Evolutionary conservation across 2,113 vertebrate species (phyloP), one percentile per base, ranked within the genome.

Genomic region (Harpagus bidentatus): DNA sequence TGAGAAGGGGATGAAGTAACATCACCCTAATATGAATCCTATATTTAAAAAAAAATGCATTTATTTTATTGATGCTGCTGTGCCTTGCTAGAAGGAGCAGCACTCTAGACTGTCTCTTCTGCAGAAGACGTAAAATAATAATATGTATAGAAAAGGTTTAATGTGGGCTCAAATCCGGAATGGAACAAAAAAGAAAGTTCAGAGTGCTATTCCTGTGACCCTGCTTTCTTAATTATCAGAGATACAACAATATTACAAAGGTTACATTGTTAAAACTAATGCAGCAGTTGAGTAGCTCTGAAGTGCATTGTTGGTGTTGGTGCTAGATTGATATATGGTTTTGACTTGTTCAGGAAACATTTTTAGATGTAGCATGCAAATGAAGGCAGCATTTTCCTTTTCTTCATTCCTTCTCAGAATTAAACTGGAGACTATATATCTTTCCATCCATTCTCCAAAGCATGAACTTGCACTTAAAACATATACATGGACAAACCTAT

Each of bases 21-120:
- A 63, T 52, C 36, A 80, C 65, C 23, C 14, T 63, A 36, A 43
- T 36, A 74, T 40, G 18, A 93, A 47, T 70, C 18, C 21, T 56
- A 0, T 18, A 4, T 53, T 42, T 26, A 2, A 14, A 10, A 2
- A 2, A 14, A 82, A 80, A 21, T 23, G 10, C 1, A 1, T 85
- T 82, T 58, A 22, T 91, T 82, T 92, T 86, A 65, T 53, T 52
- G 25, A 36, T 76, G 29, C 52, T 74, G 11, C 53, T 63, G 17
- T 71, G 20, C 38, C 23, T 80, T 85, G 22, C 31, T 94, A 34
- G 65, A 63, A 74, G 20, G 12, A 91, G 22, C 22, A 79, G 9
- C 76, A 28, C 7, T 87, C 20, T 29, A 55, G 56, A 72, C 67
- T 10, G 4, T 7, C 13, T 65, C 10, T 82, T 82, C 26, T 85